Evolutionary conservation across 2,888 invertebrate species (phyloP), one percentile per base, ranked within the genome.

Genomic region (Lymantria dispar): DNA sequence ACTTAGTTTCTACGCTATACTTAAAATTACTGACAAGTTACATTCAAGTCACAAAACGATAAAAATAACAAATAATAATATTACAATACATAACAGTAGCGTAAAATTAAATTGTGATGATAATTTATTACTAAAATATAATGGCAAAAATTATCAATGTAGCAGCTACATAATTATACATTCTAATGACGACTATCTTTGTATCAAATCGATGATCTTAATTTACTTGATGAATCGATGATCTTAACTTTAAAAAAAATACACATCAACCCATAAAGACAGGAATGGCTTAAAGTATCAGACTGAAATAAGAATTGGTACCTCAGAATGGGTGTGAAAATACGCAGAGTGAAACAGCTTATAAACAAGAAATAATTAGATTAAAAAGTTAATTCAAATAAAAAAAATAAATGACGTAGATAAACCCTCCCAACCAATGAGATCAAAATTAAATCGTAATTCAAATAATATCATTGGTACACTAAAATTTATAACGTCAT

Each of bases 41-140:
- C 60, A 42, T 64, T 62, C 60, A 57, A 64, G 59, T 62, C 60
- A 57, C 56, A 45, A 59, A 63, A 58, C 56, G 54, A 56, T 62
- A 59, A 72, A 44, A 67, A 68, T 64, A 62, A 67, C 63, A 67
- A 65, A 69, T 70, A 72, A 62, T 67, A 33, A 33, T 33, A 33
- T 33, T 33, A 33, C 33, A 67, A 64, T 67, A 33, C n/a, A 67
- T 72, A 76, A 72, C 70, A 72, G 55, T 65, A 70, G 54, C 64
- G 63, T 74, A 70, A 70, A 75, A 76, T 64, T 70, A 71, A 72
- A 70, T 68, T 80, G 82, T 79, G 79, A 80, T 78, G 74, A 67
- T 69, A 69, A 48, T 56, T 58, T 68, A 70, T 60, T 61, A 60
- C 58, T 72, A 77, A 72, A 73, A 67, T 76, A 78, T 72, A 76